These are phyloP conservation scores for Lordiphosa mommai DNA, from an alignment of 1,140 invertebrate species.

Conservation along the genomic window DNA sequence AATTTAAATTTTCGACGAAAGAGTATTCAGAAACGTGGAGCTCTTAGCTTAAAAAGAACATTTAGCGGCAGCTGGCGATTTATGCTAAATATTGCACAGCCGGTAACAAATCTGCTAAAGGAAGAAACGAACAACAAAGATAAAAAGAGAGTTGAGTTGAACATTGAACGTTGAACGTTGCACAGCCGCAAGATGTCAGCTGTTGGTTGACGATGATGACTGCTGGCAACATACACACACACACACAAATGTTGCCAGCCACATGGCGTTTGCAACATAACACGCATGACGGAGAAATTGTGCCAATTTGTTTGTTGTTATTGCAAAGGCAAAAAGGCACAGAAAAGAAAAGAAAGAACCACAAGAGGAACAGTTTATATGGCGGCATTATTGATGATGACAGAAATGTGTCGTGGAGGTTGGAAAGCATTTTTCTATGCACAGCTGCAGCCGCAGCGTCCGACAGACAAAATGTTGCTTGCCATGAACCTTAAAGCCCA, in stretches of 20 bases:
- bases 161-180: slow-evolving; percentile 38
- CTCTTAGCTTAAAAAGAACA: slow-evolving; percentile 16
- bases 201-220: slow-evolving; percentile 30
- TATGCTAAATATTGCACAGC: slow-evolving; percentile 63
- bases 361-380: background rate
- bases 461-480: slow-evolving; percentile 3
- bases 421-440: slow-evolving; percentile 47
- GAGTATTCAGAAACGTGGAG: slow-evolving; percentile 23
- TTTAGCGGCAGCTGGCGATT: slow-evolving; percentile 50
- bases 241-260: slow-evolving; percentile 18
- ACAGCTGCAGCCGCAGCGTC: slow-evolving; percentile 41
- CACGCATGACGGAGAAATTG: slow-evolving; percentile 68
- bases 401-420: slow-evolving; percentile 65
- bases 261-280: slow-evolving; percentile 65
- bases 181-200: slow-evolving; percentile 61
- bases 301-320: slow-evolving; percentile 65
- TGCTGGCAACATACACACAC: background rate
- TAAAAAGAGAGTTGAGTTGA: slow-evolving; percentile 25
- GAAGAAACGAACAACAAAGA: slow-evolving; percentile 12
- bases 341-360: slow-evolving; percentile 22
- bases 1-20: slow-evolving; percentile 2
- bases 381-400: slow-evolving; percentile 76
- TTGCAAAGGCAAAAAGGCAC: slow-evolving; percentile 52
- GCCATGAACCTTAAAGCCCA: slow-evolving; percentile 36
- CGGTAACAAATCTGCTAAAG: slow-evolving; percentile 55